Percentiles rank a stretch among this genome's conserved stretches.
Evolutionary conservation across 2,888 invertebrate genomes (phyloP).

Genomic region (Eurois occulta): DNA sequence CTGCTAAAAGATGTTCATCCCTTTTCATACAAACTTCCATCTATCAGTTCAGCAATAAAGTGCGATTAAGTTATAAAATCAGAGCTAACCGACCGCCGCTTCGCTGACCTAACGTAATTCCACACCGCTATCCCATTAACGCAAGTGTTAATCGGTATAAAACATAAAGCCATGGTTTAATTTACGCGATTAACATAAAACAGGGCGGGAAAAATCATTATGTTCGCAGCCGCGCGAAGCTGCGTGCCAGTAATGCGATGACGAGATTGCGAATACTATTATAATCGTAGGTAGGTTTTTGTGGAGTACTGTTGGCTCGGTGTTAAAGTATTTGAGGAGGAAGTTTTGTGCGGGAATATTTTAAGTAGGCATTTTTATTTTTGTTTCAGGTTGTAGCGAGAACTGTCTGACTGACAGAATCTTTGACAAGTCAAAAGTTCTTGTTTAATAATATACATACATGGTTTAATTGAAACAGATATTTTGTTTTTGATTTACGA

Average conservation of each 20-base stretch:
- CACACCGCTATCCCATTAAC: conserved; percentile 77
- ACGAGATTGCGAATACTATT: conserved; percentile 56
- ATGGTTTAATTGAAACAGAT: neutral
- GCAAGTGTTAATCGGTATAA: conserved; percentile 84
- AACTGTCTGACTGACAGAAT: neutral
- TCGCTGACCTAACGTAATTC: conserved; percentile 72
- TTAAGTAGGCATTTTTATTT: neutral
- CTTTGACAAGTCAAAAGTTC: neutral
- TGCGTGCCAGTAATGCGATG: conserved; percentile 64
- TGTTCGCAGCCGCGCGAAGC: conserved; percentile 60
- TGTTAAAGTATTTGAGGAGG: neutral
- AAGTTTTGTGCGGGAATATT: neutral
- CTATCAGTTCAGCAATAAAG: conserved; percentile 4
- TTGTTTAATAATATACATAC: neutral
- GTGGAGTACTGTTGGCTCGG: neutral
- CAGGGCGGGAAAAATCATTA: conserved; percentile 79
- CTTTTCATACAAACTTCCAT: neutral
- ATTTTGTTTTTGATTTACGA: neutral
- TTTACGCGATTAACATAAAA: conserved; percentile 78
- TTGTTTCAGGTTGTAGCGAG: neutral
- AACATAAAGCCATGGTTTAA: conserved; percentile 77
- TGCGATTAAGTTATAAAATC: conserved; percentile 42
- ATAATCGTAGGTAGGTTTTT: conserved; percentile 21
- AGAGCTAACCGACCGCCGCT: conserved; percentile 53
- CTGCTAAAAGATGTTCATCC: neutral